Base-by-base conservation (phyloP, 2,113 vertebrate species). In the Rhinichthys klamathensis region DNA sequence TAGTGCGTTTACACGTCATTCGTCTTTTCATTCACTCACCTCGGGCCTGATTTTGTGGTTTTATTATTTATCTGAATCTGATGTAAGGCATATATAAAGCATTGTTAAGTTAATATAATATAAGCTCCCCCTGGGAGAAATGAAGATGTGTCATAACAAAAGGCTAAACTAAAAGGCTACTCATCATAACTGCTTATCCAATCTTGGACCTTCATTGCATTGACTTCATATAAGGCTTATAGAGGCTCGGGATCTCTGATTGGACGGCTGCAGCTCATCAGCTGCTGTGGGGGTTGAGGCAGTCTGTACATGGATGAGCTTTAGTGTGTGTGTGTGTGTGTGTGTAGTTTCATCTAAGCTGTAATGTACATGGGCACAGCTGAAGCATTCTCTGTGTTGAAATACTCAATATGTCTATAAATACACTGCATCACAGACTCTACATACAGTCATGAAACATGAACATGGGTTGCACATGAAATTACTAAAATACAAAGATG, bases 191-290 rank as follows among this genome's bases (percentile, higher is more conserved):
- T 80, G 69, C 84, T 65, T 35, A 80, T 75, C 76, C 49, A 84
- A 35, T 84, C 69, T 72, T 80, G 32, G 51, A 63, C 35, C n/a
- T 82, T 83, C 60, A 13, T 44, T 10, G 79, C 84, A 85, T 74
- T 76, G 38, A 78, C 49, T 82, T 84, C 88, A 85, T 91, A 89
- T 91, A 90, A 91, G 89, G 88, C 67, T 85, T 89, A 87, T 38
- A 73, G 46, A 78, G 61, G 11, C 76, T 80, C 25, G 0, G 18
- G 65, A 54, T 30, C 76, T 78, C 65, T 88, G 83, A 90, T 88
- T 91, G 90, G 89, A 81, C 41, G 54, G 79, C 67, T 65, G 60
- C 27, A 46, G 65, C 70, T 82, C 79, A 84, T 87, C 74, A 84
- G 65, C 46, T 79, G 51, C 38, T 46, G 70, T 58, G 84, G 85